These are phyloP conservation scores for Drosophila leontia DNA, from an alignment of 1,140 invertebrate species.

Conservation along the genomic window DNA sequence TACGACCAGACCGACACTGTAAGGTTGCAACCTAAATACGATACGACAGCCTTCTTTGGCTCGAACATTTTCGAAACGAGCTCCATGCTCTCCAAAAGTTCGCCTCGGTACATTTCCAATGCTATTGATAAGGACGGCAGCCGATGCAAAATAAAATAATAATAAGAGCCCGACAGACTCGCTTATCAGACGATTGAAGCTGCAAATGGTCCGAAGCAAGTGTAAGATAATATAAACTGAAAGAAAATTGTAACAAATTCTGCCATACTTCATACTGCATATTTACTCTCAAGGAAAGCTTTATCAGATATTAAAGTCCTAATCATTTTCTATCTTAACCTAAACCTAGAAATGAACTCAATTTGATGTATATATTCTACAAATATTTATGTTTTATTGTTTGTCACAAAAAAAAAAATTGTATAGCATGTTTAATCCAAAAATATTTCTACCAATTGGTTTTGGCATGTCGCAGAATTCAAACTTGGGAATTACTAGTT, in stretches of 20 bases:
- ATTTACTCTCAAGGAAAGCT: background rate
- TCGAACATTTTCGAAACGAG: slow-evolving; percentile 18
- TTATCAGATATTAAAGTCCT: background rate
- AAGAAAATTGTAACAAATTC: slow-evolving; percentile 5
- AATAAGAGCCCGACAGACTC: slow-evolving; percentile 39
- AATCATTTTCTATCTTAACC: background rate
- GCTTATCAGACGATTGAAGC: slow-evolving; percentile 55
- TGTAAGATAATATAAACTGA: slow-evolving; percentile 21
- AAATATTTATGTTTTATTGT: background rate
- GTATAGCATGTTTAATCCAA: background rate
- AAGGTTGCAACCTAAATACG: background rate
- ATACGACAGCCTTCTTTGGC: background rate
- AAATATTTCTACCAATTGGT: background rate
- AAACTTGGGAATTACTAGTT: background rate
- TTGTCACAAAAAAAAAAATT: background rate
- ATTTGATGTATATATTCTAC: background rate
- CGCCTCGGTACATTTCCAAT: slow-evolving; percentile 60
- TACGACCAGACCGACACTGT: background rate
- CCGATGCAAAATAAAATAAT: slow-evolving; percentile 59
- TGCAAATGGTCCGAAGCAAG: slow-evolving; percentile 11
- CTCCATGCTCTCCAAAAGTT: slow-evolving; percentile 30
- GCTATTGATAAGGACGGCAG: slow-evolving; percentile 44
- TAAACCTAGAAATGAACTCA: background rate
- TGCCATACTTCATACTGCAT: background rate
- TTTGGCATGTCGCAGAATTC: background rate